These are phyloP conservation scores for Falco peregrinus DNA, from an alignment of 2,797 vertebrate genomes.

Conservation along the genomic window DNA sequence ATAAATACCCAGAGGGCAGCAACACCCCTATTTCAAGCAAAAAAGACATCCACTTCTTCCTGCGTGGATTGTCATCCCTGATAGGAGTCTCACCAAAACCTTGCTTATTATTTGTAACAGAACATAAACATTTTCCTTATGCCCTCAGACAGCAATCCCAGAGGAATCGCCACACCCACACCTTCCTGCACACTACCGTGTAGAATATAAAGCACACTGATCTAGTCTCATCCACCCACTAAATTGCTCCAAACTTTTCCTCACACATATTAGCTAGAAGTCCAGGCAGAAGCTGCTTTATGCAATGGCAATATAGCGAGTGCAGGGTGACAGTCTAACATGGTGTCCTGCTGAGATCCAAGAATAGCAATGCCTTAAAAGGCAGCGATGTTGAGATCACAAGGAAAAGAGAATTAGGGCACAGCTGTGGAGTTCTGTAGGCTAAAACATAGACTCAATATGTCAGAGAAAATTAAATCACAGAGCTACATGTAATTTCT, in stretches of 20 bases:
- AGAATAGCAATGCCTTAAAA: constrained; percentile 84
- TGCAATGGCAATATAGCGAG: constrained; percentile 58
- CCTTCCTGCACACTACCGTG: accelerated
- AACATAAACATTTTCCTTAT: not conserved
- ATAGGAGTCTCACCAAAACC: not conserved
- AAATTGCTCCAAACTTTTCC: not conserved
- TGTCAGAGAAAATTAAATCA: constrained; percentile 92
- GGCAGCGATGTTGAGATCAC: constrained; percentile 84
- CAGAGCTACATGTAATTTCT: constrained; percentile 65
- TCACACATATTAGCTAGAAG: constrained; percentile 56
- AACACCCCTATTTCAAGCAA: not conserved
- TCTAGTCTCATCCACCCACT: not conserved
- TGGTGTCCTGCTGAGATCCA: constrained; percentile 75
- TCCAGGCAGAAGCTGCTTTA: constrained; percentile 56
- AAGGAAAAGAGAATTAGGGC: constrained; percentile 86
- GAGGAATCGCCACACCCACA: not conserved
- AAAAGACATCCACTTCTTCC: not conserved
- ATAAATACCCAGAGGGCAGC: not conserved
- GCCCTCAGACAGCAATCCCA: not conserved
- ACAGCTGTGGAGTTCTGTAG: constrained; percentile 90
- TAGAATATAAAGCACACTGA: not conserved
- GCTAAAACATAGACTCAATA: constrained; percentile 92
- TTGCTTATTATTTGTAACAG: not conserved
- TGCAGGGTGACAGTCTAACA: constrained; percentile 78
- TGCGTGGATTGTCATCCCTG: not conserved